Conservation (phyloP, 2,113 vertebrate species). For the Rattus norvegicus region GRCr8 NC_086025.1:5773501-5774000, state of each 20-base stretch:
- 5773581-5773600: neutral
- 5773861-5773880: neutral
- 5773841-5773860: neutral
- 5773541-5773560: neutral
- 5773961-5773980: neutral
- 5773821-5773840: neutral
- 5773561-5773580: too few species aligned
- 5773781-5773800: neutral
- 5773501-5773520: neutral
- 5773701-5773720: neutral
- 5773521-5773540: neutral
- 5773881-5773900: neutral
- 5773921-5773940: neutral
- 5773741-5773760: neutral
- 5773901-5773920: neutral
- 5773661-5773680: neutral
- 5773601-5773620: neutral
- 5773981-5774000: neutral
- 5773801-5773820: conserved; percentile 29
- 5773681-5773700: neutral
- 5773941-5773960: neutral
- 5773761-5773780: neutral
- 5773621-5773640: neutral
- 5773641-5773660: neutral
- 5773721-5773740: too few species aligned